Evolutionary conservation across 2,888 invertebrate species (phyloP).

Genomic region (Phrixothrix hirtus): DNA sequence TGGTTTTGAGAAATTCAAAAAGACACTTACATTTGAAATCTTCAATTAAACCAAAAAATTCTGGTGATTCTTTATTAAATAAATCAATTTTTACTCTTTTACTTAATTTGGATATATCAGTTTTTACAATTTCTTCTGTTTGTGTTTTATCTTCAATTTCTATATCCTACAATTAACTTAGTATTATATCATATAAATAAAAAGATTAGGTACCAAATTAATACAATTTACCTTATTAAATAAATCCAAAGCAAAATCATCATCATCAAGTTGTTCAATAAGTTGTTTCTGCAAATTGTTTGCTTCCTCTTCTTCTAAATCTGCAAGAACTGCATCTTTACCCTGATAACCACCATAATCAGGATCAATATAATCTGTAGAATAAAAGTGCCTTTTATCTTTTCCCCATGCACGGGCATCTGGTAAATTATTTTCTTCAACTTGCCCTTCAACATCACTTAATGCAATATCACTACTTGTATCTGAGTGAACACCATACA

Average conservation of each 20-base stretch:
- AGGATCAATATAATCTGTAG: conserved; percentile 86
- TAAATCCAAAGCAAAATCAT: conserved; percentile 71
- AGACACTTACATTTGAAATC: conserved; percentile 72
- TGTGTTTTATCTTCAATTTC: conserved; percentile 48
- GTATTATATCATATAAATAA: no score
- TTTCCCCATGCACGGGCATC: conserved; percentile 88
- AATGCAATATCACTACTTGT: conserved; percentile 59
- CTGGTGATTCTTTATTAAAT: conserved; percentile 84
- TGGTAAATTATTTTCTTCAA: conserved; percentile 71
- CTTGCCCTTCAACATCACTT: conserved; percentile 79
- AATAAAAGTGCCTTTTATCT: conserved; percentile 76
- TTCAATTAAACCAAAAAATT: conserved; percentile 75
- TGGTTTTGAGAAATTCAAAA: no score
- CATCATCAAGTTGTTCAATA: conserved; percentile 76
- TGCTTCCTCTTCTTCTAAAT: conserved; percentile 83
- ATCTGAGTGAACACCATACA: conserved; percentile 37
- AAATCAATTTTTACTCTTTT: conserved; percentile 76
- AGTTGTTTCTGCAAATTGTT: conserved; percentile 77
- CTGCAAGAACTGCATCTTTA: conserved; percentile 72
- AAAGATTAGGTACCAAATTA: no score
- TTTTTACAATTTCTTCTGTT: conserved; percentile 66
- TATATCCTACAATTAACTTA: conserved; percentile 46
- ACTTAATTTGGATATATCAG: conserved; percentile 75
- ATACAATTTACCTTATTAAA: conserved; percentile 52
- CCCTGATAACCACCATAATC: conserved; percentile 74